Conservation (phyloP, 2,797 vertebrate genomes). For the Pangasius larnaudii region DNA sequence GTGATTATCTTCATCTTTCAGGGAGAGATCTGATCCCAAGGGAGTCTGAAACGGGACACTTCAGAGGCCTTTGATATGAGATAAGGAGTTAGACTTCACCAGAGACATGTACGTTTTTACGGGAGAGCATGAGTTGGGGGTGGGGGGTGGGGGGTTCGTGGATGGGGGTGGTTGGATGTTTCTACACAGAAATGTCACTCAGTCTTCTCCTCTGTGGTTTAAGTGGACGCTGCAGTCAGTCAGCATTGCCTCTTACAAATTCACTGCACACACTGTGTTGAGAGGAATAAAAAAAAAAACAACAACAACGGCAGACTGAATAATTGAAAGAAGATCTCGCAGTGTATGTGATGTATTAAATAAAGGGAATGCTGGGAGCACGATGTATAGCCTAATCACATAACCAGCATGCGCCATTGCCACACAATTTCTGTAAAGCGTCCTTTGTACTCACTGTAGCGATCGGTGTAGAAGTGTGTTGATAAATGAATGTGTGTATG, state of each 20-base stretch:
- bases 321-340: conserved; percentile 22
- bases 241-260: conserved; percentile 26
- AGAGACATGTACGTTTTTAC: conserved; percentile 44
- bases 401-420: conserved; percentile 13
- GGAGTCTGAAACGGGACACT: conserved; percentile 37
- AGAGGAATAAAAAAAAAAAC: conserved; percentile 31
- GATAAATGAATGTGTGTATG: conserved; percentile 17
- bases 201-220: conserved; percentile 36
- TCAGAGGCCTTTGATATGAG: conserved; percentile 43
- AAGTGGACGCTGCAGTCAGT: conserved; percentile 32
- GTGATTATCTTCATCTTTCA: conserved; percentile 61
- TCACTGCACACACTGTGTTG: conserved; percentile 27
- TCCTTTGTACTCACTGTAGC: not conserved
- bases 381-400: conserved; percentile 27
- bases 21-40: conserved; percentile 51
- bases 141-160: too few relatives aligned
- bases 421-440: conserved; percentile 8
- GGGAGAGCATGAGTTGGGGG: not conserved
- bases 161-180: conserved; percentile 40
- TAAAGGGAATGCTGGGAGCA: conserved; percentile 4
- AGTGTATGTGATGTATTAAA: not conserved
- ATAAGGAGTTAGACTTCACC: conserved; percentile 37
- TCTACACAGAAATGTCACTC: conserved; percentile 59
- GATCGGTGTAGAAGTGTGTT: not conserved
- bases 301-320: not conserved